These are phyloP conservation scores for Seira ritae DNA, from an alignment of 2,888 invertebrate genomes.

Conservation along the genomic window DNA sequence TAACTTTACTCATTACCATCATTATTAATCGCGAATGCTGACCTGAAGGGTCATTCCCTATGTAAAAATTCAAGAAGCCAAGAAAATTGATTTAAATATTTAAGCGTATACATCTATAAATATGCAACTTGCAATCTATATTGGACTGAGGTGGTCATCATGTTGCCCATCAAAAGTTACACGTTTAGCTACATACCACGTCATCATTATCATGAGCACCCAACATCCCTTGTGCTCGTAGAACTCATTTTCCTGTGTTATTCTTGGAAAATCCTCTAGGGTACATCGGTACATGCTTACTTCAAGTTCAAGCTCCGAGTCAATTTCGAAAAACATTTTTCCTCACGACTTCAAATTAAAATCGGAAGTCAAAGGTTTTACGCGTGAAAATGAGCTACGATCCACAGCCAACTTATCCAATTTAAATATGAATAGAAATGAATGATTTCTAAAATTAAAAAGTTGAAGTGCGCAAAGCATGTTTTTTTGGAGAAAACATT, in stretches of 20 bases:
- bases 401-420: neutral
- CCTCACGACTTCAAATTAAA: constrained; percentile 1
- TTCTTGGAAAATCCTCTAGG: too few species aligned
- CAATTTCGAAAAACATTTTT: neutral
- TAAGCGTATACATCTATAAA: neutral
- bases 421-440: constrained; percentile 27
- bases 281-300: too few species aligned
- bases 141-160: too few species aligned
- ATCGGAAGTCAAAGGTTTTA: constrained; percentile 44
- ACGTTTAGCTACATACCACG: too few species aligned
- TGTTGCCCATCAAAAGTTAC: neutral
- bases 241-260: too few species aligned
- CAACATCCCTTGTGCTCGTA: too few species aligned
- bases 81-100: constrained; percentile 21
- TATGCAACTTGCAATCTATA: too few species aligned
- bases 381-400: constrained; percentile 26
- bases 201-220: too few species aligned
- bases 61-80: neutral
- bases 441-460: constrained; percentile 18
- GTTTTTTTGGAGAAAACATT: neutral
- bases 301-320: neutral
- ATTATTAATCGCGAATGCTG: constrained; percentile 60
- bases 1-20: constrained; percentile 1
- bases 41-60: constrained; percentile 45
- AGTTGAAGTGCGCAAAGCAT: neutral